Conservation (phyloP, 2,797 vertebrate genomes). For the Cyprinodon diabolis region DNA sequence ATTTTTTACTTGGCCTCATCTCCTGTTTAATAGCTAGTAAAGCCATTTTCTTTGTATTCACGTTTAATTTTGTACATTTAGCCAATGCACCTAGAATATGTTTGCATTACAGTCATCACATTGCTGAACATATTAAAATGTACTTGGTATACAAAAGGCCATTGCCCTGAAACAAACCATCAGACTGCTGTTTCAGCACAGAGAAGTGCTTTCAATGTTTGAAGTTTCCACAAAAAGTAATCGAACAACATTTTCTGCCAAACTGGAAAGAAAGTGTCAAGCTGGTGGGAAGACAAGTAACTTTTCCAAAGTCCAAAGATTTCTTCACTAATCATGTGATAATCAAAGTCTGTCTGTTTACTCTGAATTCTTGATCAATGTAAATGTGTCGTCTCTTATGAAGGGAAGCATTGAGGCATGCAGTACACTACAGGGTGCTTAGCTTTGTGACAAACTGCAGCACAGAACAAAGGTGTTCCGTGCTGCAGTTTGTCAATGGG, state of each 20-base stretch:
- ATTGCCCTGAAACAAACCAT: slow-evolving; percentile 15
- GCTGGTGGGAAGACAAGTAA: slow-evolving; percentile 22
- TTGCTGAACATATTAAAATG: slow-evolving; percentile 6
- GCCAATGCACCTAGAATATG: not conserved
- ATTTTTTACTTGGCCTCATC: not conserved
- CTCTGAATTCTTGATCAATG: not conserved
- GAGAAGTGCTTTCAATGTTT: slow-evolving; percentile 31
- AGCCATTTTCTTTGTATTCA: not conserved
- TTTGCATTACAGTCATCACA: not conserved
- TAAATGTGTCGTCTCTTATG: not conserved
- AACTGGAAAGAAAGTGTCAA: slow-evolving; percentile 26
- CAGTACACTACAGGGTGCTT: not conserved
- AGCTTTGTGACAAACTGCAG: not conserved
- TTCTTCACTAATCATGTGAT: slow-evolving; percentile 2
- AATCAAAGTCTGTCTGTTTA: not conserved
- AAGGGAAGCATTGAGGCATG: not conserved
- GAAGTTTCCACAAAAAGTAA: slow-evolving; percentile 33
- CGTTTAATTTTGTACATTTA: not conserved
- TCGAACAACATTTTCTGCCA: slow-evolving; percentile 2
- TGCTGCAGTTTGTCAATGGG: not conserved
- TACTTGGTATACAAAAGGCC: slow-evolving; percentile 1
- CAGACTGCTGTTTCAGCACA: slow-evolving; percentile 14
- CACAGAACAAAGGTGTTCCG: not conserved
- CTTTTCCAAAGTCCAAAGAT: slow-evolving; percentile 14
- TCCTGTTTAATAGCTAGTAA: not conserved